Evolutionary conservation across 2,888 invertebrate genomes (phyloP), one percentile per base, ranked within the genome.

Genomic region (Drosophila formosana): DNA sequence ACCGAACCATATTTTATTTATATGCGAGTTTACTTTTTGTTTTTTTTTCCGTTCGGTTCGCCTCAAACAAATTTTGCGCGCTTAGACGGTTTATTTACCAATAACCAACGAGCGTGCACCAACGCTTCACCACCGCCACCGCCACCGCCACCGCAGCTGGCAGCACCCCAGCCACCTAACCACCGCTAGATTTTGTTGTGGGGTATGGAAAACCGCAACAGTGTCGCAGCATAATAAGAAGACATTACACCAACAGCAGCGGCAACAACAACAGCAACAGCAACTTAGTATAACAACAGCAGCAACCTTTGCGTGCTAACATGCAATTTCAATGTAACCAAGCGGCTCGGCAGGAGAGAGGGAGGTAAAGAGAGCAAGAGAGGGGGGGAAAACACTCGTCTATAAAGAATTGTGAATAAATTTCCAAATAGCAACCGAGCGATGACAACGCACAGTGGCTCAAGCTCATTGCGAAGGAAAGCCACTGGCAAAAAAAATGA

Each of bases 241-340:
- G 86, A 86, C 78, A 82, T 88, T 86, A 88, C 82, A 75, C 64
- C 82, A 87, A 82, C 81, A 86, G 69, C 81, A 69, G 66, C 69
- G 71, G 60, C 75, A 78, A 46, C 39, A 70, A 66, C 77, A 66
- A 66, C 71, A 75, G 47, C 72, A 65, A 67, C 62, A 66, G 34
- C 47, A 66, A 73, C 77, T 52, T 65, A 63, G 39, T 56, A 55
- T 66, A 73, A 72, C 67, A 74, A 61, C 41, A 58, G 55, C 64
- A 63, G 62, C 71, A 73, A 81, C 77, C 79, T 79, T 84, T 91
- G 92, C 92, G 91, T 92, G 92, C 82, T 78, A 90, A 90, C 91
- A 92, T 92, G 92, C 92, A 92, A 92, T 92, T 91, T 90, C 85
- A 86, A 78, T 90, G 85, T 90, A 89, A 78, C 72, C 66, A 72